Evolutionary conservation across 2,888 invertebrate species (phyloP).

Genomic region (Acanthococcus lagerstroemiae): DNA sequence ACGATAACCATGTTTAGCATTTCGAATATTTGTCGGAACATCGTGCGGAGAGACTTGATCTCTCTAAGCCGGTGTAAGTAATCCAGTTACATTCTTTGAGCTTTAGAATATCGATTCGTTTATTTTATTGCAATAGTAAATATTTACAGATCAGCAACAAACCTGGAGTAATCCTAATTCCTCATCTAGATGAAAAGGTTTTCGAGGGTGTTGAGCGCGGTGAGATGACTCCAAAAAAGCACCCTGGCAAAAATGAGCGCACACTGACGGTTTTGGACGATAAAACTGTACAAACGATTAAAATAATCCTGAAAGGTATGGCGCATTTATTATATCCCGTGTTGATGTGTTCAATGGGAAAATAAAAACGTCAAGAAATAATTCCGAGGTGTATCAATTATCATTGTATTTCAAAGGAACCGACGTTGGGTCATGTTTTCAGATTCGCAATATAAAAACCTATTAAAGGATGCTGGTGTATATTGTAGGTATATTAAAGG

Average conservation of each 20-base stretch:
- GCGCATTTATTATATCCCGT: neutral
- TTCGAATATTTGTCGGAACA: too few species aligned
- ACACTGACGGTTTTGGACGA: slow-evolving; percentile 50
- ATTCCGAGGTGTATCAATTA: too few species aligned
- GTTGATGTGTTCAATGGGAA: neutral
- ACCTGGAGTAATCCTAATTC: slow-evolving; percentile 32
- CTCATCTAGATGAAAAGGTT: slow-evolving; percentile 35
- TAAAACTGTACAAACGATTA: slow-evolving; percentile 50
- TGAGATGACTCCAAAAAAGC: slow-evolving; percentile 54
- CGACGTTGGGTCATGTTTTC: too few species aligned
- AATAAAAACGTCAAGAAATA: too few species aligned
- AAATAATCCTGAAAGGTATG: slow-evolving; percentile 46
- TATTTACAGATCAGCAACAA: neutral
- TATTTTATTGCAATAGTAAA: too few species aligned
- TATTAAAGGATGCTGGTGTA: slow-evolving; percentile 47
- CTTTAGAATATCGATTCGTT: too few species aligned
- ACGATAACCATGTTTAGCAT: too few species aligned
- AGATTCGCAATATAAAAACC: slow-evolving; percentile 50
- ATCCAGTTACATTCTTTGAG: too few species aligned
- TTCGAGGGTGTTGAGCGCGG: slow-evolving; percentile 42
- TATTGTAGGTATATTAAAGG: slow-evolving; percentile 53
- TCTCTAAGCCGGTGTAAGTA: too few species aligned
- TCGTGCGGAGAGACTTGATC: too few species aligned
- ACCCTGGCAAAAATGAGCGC: slow-evolving; percentile 57
- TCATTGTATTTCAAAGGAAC: too few species aligned